phyloP scores from a whole-genome alignment of 2,113 vertebrate species.

The Pelobates fuscus region DNA sequence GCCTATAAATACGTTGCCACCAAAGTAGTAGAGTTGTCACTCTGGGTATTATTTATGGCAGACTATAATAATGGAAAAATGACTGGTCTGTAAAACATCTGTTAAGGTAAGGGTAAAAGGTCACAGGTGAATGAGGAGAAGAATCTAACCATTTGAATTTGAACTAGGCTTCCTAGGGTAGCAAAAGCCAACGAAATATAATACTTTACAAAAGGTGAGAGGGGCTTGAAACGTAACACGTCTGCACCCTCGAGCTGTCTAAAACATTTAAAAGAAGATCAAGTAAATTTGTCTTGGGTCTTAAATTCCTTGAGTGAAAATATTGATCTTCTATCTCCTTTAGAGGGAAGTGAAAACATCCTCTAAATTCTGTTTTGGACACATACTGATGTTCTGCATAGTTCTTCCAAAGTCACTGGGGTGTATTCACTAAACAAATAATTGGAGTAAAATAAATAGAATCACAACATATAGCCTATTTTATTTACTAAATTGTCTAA shows the following conservation, averaged over 20 bases:
- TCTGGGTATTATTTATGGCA: background rate
- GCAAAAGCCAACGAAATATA: constrained; percentile 23
- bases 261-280: constrained; percentile 1
- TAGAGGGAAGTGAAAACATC: background rate
- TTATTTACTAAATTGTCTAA: too few relatives aligned
- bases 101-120: constrained; percentile 4
- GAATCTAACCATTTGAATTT: constrained; percentile 15
- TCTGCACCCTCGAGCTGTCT: constrained; percentile 5
- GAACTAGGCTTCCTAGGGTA: constrained; percentile 8
- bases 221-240: constrained; percentile 28
- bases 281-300: background rate
- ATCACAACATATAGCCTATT: too few relatives aligned
- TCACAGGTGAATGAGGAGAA: constrained; percentile 18
- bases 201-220: constrained; percentile 17
- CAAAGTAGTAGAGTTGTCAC: background rate
- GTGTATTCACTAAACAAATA: too few relatives aligned
- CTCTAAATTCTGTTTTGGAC: too few relatives aligned
- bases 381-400: too few relatives aligned
- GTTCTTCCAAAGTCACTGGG: too few relatives aligned
- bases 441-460: too few relatives aligned
- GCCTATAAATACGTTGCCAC: too few relatives aligned
- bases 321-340: background rate
- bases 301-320: background rate
- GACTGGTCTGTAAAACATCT: background rate
- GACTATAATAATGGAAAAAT: background rate